Conservation (phyloP, 2,113 vertebrate species). For the Clarias macrocephalus region DNA sequence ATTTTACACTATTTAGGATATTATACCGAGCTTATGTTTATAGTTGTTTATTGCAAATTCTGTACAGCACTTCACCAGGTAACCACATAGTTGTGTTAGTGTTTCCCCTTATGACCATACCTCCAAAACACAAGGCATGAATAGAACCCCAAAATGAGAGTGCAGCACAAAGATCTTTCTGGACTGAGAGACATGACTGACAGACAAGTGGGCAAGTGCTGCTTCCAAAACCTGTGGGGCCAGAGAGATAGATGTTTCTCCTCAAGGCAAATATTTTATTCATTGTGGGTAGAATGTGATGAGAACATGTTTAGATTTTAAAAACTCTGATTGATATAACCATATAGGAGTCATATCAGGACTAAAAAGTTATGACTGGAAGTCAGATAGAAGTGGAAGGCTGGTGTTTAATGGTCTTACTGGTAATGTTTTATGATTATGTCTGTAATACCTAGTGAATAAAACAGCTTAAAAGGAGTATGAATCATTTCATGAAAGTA, state of each 20-base stretch:
- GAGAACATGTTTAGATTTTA: background rate
- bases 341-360: background rate
- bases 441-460: background rate
- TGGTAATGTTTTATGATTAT: background rate
- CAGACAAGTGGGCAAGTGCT: background rate
- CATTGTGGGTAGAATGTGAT: background rate
- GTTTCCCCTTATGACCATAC: background rate
- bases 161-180: background rate
- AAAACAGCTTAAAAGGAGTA: background rate
- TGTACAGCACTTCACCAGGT: background rate
- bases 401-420: background rate
- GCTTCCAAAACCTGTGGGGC: background rate
- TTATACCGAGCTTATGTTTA: too few relatives aligned
- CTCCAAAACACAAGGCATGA: background rate
- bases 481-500: background rate
- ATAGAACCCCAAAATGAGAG: background rate
- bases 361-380: background rate
- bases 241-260: background rate
- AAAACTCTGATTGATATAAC: background rate
- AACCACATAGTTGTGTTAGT: background rate
- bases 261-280: slow-evolving; percentile 7
- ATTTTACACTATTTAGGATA: background rate
- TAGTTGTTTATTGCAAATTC: background rate
- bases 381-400: background rate
- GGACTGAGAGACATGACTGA: background rate